A percentile compares a stretch with the other conserved stretches of the same genome.
Evolutionary conservation across 2,113 vertebrate species (phyloP).

Genomic region (Microcebus jonahi): DNA sequence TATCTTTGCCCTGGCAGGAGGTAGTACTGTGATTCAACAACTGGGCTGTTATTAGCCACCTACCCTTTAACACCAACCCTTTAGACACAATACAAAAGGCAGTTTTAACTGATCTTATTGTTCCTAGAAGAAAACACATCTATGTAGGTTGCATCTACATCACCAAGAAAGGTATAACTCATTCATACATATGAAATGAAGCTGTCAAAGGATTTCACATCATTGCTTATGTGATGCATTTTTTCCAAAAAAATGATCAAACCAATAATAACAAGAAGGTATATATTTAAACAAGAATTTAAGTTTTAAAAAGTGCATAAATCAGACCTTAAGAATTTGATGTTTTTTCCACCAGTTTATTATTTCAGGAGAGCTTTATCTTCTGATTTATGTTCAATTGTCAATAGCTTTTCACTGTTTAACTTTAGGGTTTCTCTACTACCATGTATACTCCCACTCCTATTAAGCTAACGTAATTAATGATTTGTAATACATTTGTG

Average conservation of each 20-base stretch:
- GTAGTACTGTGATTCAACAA: neutral
- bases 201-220: neutral
- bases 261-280: neutral
- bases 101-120: conserved; percentile 20
- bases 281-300: neutral
- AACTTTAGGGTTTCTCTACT: neutral
- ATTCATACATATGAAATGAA: neutral
- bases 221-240: neutral
- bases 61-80: neutral
- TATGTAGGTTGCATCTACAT: neutral
- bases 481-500: neutral
- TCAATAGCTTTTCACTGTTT: neutral
- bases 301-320: conserved; percentile 1
- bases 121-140: neutral
- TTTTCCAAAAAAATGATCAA: neutral
- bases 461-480: neutral
- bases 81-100: neutral
- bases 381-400: conserved; percentile 5
- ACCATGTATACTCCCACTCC: neutral
- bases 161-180: neutral
- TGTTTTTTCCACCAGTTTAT: neutral
- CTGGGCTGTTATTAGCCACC: neutral
- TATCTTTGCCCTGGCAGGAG: conserved; percentile 50
- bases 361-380: neutral
- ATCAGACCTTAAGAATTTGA: neutral